A percentile compares a stretch with the other conserved stretches of the same genome.
Conservation (phyloP, 2,797 vertebrate genomes). For the Sebastiscus albofasciatus region DNA sequence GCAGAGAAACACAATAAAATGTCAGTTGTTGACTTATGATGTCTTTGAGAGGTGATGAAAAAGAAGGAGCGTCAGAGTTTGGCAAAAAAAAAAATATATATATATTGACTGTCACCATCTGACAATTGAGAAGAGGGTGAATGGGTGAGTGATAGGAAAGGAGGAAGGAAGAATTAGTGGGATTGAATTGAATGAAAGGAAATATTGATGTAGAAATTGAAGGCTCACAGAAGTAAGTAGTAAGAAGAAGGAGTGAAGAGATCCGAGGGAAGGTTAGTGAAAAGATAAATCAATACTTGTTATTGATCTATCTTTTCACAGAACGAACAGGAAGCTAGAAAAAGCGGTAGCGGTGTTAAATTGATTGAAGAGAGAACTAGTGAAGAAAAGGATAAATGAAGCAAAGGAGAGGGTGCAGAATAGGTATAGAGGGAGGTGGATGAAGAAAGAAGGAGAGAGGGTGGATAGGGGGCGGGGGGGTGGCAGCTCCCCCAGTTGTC, state of each 20-base stretch:
- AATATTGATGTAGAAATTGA: not conserved
- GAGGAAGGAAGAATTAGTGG: not conserved
- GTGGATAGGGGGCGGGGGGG: not conserved
- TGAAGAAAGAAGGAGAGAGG: not conserved
- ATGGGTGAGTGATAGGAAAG: not conserved
- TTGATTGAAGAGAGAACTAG: not conserved
- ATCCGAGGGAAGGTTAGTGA: not conserved
- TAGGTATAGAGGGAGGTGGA: not conserved
- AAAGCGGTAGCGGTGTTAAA: not conserved
- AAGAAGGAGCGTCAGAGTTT: not conserved
- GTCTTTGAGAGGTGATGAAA: not conserved
- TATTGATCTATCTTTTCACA: not conserved
- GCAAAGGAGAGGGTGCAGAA: not conserved
- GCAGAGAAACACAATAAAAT: not conserved
- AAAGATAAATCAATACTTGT: not conserved
- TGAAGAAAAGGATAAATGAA: not conserved
- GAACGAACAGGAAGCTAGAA: not conserved
- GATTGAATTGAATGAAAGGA: not conserved
- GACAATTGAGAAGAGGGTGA: not conserved
- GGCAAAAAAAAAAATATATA: not conserved
- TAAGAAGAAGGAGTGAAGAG: not conserved
- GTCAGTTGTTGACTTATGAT: not conserved
- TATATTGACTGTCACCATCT: not conserved
- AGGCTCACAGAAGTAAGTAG: not conserved
- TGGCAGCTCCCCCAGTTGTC: constrained; percentile 47